Conservation (phyloP, 2,888 invertebrate species). For the Cryptocephalus moraei region DNA sequence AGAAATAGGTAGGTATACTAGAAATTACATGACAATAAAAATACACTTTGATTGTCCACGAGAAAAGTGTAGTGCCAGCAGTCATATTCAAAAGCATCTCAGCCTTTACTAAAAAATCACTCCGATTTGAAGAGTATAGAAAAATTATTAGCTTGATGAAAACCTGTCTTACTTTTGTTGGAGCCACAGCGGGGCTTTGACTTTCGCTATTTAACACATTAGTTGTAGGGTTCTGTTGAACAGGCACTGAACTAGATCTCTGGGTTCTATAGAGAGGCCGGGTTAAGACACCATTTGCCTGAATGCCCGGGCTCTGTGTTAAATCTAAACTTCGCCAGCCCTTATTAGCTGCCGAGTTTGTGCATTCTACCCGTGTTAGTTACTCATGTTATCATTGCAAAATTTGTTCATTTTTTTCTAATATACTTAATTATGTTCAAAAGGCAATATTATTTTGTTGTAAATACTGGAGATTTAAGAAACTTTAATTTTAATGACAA, state of each 20-base stretch:
- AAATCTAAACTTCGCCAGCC: conserved; percentile 46
- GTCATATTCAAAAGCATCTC: conserved; percentile 5
- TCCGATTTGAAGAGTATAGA: not conserved
- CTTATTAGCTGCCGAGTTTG: conserved; percentile 34
- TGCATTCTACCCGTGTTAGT: conserved; percentile 32
- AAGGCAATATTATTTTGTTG: too few species aligned
- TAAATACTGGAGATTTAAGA: too few species aligned
- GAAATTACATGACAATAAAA: too few species aligned
- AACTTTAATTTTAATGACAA: too few species aligned
- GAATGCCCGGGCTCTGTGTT: conserved; percentile 31
- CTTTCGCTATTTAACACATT: conserved; percentile 25
- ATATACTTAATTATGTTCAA: too few species aligned
- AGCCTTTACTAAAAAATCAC: conserved; percentile 3
- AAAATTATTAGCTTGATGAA: not conserved
- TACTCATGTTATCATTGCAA: conserved; percentile 1
- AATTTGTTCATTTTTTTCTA: too few species aligned
- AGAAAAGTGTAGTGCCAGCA: conserved; percentile 16
- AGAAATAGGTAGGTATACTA: too few species aligned
- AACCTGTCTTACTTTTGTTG: conserved; percentile 32
- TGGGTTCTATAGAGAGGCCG: conserved; percentile 50
- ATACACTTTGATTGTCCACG: conserved; percentile 14
- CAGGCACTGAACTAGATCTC: conserved; percentile 54
- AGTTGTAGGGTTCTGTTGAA: conserved; percentile 30
- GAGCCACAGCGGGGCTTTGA: conserved; percentile 20
- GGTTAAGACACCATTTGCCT: conserved; percentile 32